These are phyloP conservation scores for Thunnus maccoyii DNA, from an alignment of 2,113 vertebrate genomes.

Conservation along the genomic window DNA sequence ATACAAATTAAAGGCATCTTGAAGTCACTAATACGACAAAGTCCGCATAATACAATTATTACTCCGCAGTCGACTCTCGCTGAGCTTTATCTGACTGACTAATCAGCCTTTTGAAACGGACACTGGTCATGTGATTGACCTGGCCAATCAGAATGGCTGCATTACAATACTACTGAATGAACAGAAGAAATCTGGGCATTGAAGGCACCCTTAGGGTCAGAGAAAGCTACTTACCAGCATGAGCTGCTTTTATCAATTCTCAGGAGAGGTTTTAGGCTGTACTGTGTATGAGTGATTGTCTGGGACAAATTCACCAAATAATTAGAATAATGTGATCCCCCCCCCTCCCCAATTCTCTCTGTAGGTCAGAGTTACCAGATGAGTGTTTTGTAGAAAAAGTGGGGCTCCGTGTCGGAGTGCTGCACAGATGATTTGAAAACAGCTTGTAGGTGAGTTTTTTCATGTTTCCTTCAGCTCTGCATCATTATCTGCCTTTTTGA, in stretches of 20 bases:
- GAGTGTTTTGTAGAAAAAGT: slow-evolving; percentile 54
- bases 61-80: too few relatives aligned
- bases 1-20: too few relatives aligned
- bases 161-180: slow-evolving; percentile 20
- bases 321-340: background rate
- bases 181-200: slow-evolving; percentile 10
- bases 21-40: too few relatives aligned
- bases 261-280: background rate
- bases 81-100: slow-evolving; percentile 2
- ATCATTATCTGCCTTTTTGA: background rate
- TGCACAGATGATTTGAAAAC: slow-evolving; percentile 68
- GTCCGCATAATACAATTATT: too few relatives aligned
- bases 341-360: background rate
- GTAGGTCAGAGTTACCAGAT: slow-evolving; percentile 54
- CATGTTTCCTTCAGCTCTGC: background rate
- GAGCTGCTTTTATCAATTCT: slow-evolving; percentile 15
- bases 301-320: background rate
- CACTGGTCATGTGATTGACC: slow-evolving; percentile 27
- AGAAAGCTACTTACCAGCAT: background rate
- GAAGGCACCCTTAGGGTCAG: slow-evolving; percentile 1
- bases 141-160: slow-evolving; percentile 12
- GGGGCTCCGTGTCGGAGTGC: slow-evolving; percentile 32
- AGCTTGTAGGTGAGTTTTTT: slow-evolving; percentile 67
- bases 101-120: background rate
- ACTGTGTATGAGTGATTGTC: background rate